These are phyloP conservation scores for Falco punctatus DNA, from an alignment of 2,113 vertebrate species.

Conservation along the genomic window DNA sequence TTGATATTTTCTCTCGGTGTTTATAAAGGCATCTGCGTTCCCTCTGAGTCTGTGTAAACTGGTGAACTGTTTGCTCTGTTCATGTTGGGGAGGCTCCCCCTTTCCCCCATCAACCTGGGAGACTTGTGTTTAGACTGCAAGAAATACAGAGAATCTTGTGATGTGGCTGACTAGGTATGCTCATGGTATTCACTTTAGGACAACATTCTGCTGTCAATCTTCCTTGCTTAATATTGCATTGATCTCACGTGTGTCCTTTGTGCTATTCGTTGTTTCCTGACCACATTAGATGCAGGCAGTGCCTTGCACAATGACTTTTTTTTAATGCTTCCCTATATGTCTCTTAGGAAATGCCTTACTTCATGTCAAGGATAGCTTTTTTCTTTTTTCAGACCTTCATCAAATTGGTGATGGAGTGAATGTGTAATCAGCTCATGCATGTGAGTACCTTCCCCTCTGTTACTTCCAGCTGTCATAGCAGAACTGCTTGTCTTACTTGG, in stretches of 20 bases:
- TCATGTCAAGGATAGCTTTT: background rate
- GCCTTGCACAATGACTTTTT: background rate
- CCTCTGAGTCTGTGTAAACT: background rate
- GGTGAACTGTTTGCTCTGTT: background rate
- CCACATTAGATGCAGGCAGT: background rate
- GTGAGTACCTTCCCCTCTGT: background rate
- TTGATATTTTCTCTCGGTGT: background rate
- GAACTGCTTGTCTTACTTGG: background rate
- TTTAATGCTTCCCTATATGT: background rate
- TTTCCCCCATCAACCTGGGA: background rate
- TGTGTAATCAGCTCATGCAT: background rate
- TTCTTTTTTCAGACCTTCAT: background rate
- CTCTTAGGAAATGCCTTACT: background rate
- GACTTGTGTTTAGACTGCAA: background rate
- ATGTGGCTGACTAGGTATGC: background rate
- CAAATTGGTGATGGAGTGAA: background rate
- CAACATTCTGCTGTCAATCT: background rate
- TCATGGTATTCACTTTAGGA: background rate
- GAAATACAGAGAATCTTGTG: background rate
- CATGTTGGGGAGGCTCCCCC: rapidly evolving
- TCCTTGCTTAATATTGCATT: background rate
- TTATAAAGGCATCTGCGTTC: background rate
- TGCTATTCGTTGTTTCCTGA: background rate
- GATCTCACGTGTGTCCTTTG: background rate
- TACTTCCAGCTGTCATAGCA: background rate